Evolutionary conservation across 2,113 vertebrate species (phyloP), one percentile per base, ranked within the genome.

Genomic region (Planiliza haematocheilus): DNA sequence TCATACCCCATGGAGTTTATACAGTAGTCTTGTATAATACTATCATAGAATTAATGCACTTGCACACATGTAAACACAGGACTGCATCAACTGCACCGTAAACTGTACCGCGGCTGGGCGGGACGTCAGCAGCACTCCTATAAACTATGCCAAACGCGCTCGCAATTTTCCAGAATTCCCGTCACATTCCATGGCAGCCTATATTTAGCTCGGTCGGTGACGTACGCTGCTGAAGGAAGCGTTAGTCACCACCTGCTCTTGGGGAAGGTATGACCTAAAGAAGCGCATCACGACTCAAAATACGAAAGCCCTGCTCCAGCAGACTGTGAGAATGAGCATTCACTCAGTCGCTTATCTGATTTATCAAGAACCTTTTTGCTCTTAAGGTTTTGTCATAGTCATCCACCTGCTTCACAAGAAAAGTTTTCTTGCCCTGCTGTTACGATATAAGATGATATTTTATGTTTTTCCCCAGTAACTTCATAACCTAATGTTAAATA

Each of bases 161-260:
- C 30, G 12, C 18, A 3, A 2, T 46, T 24, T 16, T 78, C 2
- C n/a, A 67, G 17, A 48, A 79, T 81, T 86, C 67, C 59, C 52
- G 51, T 64, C 81, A 85, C 85, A 77, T 82, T 83, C 51, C 70
- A 56, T 49, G 4, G 11, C 7, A 42, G 60, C 70, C 79, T 90
- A 83, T 84, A 80, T 85, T 86, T 87, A 81, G 58, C 17, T 10
- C 11, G 7, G 20, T 55, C 18, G 14, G 0, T 87, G 81, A 91
- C 79, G 77, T 70, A 65, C 14, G 53, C 46, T 34, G 9, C 39
- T 51, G 18, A 74, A 70, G 52, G 39, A 57, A 37, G 58, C 73
- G 64, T 85, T 83, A 75, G 80, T 80, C 87, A 87, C 49, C 48
- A 57, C 41, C 64, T 79, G 37, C 55, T 63, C 18, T 51, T 21